Base-by-base conservation (phyloP, 2,797 vertebrate genomes). In the Balearica regulorum region DNA sequence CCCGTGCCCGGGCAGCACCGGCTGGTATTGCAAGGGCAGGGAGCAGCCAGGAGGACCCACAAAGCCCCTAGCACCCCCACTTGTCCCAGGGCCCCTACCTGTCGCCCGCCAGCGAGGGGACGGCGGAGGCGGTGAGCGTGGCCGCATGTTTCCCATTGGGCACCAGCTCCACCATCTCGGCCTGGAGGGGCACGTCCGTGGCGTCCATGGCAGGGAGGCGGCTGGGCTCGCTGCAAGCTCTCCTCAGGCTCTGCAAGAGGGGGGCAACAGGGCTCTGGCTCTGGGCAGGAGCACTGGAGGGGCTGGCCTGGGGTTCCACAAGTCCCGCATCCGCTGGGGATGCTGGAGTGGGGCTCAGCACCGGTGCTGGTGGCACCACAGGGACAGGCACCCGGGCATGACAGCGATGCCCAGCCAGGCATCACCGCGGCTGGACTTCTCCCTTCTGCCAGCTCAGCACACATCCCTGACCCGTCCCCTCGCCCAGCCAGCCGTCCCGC, bases 91-190 rank as follows among this genome's bases (percentile, higher is more conserved):
- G 19, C 4, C 22, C 96, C 92, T 96, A 98, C 98, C 98, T 98
- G 92, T 97, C 97, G 49, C 98, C 98, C 1, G 98, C 97, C 24
- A 97, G 91, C 0, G 97, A 60, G 2, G 97, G 97, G 92, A 98
- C 93, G 87, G 98, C 43, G 0, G 97, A 97, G 24, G 98, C 29
- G 4, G 94, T 96, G 53, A 98, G 93, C 2, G 97, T 97, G 1
- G 98, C 98, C 1, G 93, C 31, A 2, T 98, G 98, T 94, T 99
- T 99, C 89, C 99, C 99, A 0, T 99, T 99, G 96, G 99, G 98
- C 68, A 99, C 98, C 95, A 99, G 98, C 80, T 98, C 99, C 97
- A 98, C 97, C 98, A 99, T 99, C 97, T 99, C 99, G 0, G 99
- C 98, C 96, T 99, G 98, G 80, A 98, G 92, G 46, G 98, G 96